Conservation (phyloP, 2,888 invertebrate species). For the Cheiracanthium punctorium region DNA sequence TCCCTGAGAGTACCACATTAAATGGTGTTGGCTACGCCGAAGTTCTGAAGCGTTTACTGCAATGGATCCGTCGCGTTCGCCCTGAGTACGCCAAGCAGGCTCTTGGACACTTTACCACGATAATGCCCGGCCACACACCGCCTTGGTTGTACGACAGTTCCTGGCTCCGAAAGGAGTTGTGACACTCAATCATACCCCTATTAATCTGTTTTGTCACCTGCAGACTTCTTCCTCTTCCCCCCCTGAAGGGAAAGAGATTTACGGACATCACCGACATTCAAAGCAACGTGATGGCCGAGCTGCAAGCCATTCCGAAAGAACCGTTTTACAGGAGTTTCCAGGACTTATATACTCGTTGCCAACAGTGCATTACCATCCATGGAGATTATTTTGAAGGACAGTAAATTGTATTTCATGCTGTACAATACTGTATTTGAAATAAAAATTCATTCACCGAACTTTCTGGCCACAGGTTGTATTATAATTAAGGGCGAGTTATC, state of each 20-base stretch:
- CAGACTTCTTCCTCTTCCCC: not conserved
- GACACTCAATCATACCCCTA: not conserved
- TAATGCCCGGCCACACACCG: not conserved
- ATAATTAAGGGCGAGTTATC: no score
- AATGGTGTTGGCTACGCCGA: not conserved
- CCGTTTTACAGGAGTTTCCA: not conserved
- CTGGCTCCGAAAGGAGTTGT: not conserved
- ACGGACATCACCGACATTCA: not conserved
- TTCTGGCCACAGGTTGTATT: constrained; percentile 6
- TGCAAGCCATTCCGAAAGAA: not conserved
- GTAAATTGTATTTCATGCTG: not conserved
- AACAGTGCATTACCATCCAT: not conserved
- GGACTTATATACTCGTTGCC: constrained; percentile 12
- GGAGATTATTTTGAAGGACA: constrained; percentile 6
- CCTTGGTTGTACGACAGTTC: not conserved
- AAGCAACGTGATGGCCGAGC: not conserved
- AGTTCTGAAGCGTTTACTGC: not conserved
- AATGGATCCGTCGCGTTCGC: not conserved
- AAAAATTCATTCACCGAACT: constrained; percentile 12
- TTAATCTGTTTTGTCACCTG: no score
- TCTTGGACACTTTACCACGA: not conserved
- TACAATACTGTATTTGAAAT: not conserved
- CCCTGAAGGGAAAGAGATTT: not conserved
- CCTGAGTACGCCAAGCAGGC: not conserved
- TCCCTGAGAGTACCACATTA: not conserved